These are phyloP conservation scores for Phalera bucephala DNA, from an alignment of 2,888 invertebrate genomes.

Conservation along the genomic window DNA sequence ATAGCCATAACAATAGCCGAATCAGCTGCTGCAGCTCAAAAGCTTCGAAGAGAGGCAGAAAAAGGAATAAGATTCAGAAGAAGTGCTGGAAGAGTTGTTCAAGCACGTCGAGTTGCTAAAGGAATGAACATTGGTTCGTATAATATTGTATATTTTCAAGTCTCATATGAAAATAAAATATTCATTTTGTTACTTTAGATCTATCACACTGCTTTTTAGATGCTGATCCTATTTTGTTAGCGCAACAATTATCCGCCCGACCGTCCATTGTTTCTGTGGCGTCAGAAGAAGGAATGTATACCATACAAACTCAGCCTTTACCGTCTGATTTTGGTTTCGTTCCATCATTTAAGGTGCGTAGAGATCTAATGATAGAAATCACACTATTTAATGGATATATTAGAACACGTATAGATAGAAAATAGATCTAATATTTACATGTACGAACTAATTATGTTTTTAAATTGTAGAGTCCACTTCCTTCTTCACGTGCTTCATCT, in stretches of 20 bases:
- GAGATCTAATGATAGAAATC: too few relatives aligned
- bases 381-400: too few relatives aligned
- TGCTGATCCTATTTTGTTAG: constrained; percentile 71
- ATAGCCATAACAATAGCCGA: constrained; percentile 70
- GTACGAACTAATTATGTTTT: too few relatives aligned
- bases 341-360: constrained; percentile 63
- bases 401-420: too few relatives aligned
- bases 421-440: too few relatives aligned
- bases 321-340: constrained; percentile 74
- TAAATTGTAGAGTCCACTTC: constrained; percentile 56
- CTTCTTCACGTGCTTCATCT: constrained; percentile 68
- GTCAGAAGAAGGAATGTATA: constrained; percentile 72
- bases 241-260: constrained; percentile 75
- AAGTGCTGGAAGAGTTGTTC: constrained; percentile 72
- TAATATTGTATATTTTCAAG: too few relatives aligned
- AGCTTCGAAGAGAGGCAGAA: constrained; percentile 70
- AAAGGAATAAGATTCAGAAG: constrained; percentile 70
- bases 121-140: constrained; percentile 72
- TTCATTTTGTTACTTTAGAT: too few relatives aligned
- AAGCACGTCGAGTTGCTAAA: constrained; percentile 70
- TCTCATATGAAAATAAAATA: too few relatives aligned
- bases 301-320: constrained; percentile 66
- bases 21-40: constrained; percentile 71
- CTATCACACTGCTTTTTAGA: too few relatives aligned
- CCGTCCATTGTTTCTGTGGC: constrained; percentile 77